Evolutionary conservation across 2,113 vertebrate species (phyloP).

Genomic region (Chaenogobius annularis): DNA sequence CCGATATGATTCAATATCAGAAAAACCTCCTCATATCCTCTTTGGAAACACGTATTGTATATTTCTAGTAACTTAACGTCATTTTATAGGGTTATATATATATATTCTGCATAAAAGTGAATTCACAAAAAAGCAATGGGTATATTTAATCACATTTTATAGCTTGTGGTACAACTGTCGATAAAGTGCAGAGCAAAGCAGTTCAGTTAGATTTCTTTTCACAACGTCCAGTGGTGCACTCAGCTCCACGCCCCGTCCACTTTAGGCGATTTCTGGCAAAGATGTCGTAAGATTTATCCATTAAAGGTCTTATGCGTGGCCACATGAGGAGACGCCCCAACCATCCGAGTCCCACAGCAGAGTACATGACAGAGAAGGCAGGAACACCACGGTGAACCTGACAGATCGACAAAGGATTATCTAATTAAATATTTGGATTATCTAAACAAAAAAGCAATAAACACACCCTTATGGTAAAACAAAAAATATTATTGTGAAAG

Average conservation of each 20-base stretch:
- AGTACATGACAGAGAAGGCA: constrained; percentile 72
- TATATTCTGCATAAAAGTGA: neutral
- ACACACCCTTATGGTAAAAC: neutral
- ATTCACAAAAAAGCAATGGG: neutral
- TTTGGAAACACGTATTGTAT: no score
- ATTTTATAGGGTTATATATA: neutral
- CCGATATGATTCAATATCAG: no score
- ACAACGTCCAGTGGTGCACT: constrained; percentile 57
- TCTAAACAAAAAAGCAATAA: neutral
- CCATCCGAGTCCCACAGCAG: constrained; percentile 62
- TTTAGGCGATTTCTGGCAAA: constrained; percentile 70
- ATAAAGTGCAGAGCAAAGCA: neutral
- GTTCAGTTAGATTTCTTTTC: constrained; percentile 51
- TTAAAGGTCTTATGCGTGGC: constrained; percentile 59
- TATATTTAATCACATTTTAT: neutral
- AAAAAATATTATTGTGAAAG: neutral
- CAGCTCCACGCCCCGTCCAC: constrained; percentile 66
- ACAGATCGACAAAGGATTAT: neutral
- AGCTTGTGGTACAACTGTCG: neutral
- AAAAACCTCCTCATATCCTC: no score
- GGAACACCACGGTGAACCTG: constrained; percentile 68
- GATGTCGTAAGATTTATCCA: constrained; percentile 62
- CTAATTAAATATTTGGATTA: neutral
- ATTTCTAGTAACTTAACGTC: neutral
- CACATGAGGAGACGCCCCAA: constrained; percentile 64